Percentiles rank a stretch among this genome's conserved stretches.
Evolutionary conservation across 2,797 vertebrate genomes (phyloP).

Genomic region (Pagetopsis macropterus): DNA sequence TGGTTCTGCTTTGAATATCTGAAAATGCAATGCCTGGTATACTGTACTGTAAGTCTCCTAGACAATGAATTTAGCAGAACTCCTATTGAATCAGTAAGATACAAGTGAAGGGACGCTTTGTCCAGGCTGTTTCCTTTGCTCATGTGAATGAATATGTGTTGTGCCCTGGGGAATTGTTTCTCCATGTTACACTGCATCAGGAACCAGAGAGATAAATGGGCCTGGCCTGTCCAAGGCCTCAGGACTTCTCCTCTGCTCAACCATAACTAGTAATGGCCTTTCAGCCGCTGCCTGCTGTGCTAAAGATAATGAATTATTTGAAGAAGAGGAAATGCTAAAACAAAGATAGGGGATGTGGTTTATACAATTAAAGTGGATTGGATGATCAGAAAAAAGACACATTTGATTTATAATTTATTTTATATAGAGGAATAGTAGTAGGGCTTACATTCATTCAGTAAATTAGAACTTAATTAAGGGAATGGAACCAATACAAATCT

Average conservation of each 20-base stretch:
- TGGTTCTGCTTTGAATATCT: conserved; percentile 54
- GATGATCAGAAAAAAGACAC: conserved; percentile 44
- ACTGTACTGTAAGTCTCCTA: conserved; percentile 19
- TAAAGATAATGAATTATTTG: conserved; percentile 70
- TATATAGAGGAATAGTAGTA: background rate
- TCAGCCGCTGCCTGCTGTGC: conserved; percentile 70
- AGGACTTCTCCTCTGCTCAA: conserved; percentile 64
- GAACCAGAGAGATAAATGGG: conserved; percentile 76
- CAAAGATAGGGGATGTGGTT: conserved; percentile 46
- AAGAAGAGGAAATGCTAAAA: conserved; percentile 62
- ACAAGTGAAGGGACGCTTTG: conserved; percentile 35
- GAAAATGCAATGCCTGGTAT: conserved; percentile 34
- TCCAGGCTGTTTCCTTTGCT: conserved; percentile 58
- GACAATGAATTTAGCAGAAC: conserved; percentile 50
- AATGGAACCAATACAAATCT: conserved; percentile 7
- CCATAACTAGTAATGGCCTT: conserved; percentile 77
- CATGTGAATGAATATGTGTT: conserved; percentile 74
- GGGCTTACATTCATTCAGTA: conserved; percentile 4
- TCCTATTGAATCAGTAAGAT: conserved; percentile 48
- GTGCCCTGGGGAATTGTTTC: conserved; percentile 72
- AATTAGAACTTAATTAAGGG: conserved; percentile 13
- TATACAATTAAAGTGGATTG: conserved; percentile 38
- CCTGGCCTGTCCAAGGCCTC: conserved; percentile 71
- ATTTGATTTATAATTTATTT: background rate
- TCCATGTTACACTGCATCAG: conserved; percentile 76